Base-by-base conservation (phyloP, 2,113 vertebrate species). In the Rhea pennata region DNA sequence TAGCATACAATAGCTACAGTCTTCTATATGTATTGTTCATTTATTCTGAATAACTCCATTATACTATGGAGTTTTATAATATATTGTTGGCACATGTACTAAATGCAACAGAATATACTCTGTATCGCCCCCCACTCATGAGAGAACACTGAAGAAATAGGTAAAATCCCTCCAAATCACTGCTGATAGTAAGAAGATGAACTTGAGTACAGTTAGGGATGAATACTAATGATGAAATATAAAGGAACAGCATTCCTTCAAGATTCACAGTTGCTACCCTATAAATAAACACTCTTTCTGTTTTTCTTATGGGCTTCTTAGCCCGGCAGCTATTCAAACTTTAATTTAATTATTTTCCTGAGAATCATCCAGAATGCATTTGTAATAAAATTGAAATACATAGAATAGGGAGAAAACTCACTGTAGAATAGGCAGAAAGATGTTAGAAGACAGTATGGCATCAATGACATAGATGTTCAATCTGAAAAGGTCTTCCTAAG, bases 241-340 rank as follows among this genome's bases (percentile, higher is more conserved):
- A 82, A 89, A 81, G 26, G 1, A 89, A 39, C 7, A 74, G 4
- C 0, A 1, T 66, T 85, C 77, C 8, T 80, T 80, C 21, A 70
- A 76, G n/a, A 66, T 58, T 12, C 0, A 0, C 4, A 2, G 70
- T 16, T 71, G 15, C 7, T 82, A 6, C 90, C 42, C 9, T 44
- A 8, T 36, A 53, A 90, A 64, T 59, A 64, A 58, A 6, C 5
- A 12, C 6, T 24, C 84, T 54, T 24, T 29, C 24, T 61, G 1
- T 66, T 73, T 86, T 95, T 75, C 44, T 92, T 90, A 54, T 86
- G 54, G 73, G 22, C 51, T 5, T 75, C 40, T 44, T 92, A 48
- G 33, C 33, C n/a, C 69, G 76, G 24, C 11, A 46, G 26, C 31
- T 59, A 17, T 94, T 83, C 58, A 61, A 33, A 88, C 12, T 70